Percentiles rank a stretch among this genome's conserved stretches.
Conservation (phyloP, 1,140 invertebrate genomes). For the Sesamia nonagrioides region DNA sequence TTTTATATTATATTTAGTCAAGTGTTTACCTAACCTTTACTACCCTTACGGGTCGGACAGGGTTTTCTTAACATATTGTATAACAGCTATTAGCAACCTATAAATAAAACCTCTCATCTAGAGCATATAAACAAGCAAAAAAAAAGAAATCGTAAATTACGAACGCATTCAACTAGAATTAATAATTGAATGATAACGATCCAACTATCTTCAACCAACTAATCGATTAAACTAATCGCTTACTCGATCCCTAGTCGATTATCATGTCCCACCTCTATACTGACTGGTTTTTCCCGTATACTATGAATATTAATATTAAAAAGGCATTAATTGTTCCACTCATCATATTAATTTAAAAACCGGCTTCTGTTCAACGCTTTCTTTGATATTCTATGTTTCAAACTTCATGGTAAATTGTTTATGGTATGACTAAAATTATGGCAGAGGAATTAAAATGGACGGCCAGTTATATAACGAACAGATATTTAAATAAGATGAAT, state of each 20-base stretch:
- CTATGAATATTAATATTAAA: constrained; percentile 41
- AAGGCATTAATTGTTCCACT: constrained; percentile 37
- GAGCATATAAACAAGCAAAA: not conserved
- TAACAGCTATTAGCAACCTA: not conserved
- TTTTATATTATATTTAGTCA: no score
- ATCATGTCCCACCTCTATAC: constrained; percentile 28
- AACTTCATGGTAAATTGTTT: not conserved
- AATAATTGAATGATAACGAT: constrained; percentile 8
- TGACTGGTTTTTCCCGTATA: constrained; percentile 30
- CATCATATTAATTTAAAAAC: constrained; percentile 30
- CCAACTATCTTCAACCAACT: not conserved
- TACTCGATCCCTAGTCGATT: constrained; percentile 30
- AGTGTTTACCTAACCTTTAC: no score
- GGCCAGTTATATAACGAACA: no score
- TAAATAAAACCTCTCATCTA: not conserved
- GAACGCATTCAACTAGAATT: constrained; percentile 6
- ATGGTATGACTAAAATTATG: constrained; percentile 16
- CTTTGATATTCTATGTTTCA: constrained; percentile 18
- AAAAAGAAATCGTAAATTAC: not conserved
- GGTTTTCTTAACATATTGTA: no score
- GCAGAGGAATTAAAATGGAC: not conserved
- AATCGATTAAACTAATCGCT: constrained; percentile 34
- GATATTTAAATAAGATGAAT: no score
- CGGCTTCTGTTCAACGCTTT: constrained; percentile 10
- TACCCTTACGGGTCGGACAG: no score